These are phyloP conservation scores for Philaenus spumarius DNA, from an alignment of 1,140 invertebrate genomes.

Conservation along the genomic window DNA sequence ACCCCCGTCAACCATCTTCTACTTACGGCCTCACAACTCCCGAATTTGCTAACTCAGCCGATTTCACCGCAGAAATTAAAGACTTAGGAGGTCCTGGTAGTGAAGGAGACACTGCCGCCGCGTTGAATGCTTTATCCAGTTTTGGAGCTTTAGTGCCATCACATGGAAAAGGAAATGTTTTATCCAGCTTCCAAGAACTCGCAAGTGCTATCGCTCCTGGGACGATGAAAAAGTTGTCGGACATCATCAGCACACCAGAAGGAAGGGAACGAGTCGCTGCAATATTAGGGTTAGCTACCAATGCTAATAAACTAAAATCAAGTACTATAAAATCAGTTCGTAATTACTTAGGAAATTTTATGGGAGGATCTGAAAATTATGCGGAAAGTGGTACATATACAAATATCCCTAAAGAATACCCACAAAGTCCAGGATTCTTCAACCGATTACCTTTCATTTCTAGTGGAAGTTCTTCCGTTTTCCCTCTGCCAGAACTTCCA, in stretches of 20 bases:
- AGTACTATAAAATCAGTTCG: not conserved
- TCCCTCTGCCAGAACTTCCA: conserved; percentile 10
- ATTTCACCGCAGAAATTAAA: too few species aligned
- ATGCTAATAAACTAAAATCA: not conserved
- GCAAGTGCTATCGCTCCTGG: too few species aligned
- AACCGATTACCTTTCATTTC: conserved; percentile 1
- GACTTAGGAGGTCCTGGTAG: too few species aligned
- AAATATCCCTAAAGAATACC: conserved; percentile 5
- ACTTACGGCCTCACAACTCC: too few species aligned
- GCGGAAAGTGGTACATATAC: not conserved
- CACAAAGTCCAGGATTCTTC: conserved; percentile 7
- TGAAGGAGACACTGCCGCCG: too few species aligned
- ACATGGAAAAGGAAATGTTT: too few species aligned
- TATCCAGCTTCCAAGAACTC: too few species aligned
- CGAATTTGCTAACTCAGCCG: too few species aligned
- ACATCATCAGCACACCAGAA: not conserved
- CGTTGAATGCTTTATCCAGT: too few species aligned
- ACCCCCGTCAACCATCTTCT: too few species aligned
- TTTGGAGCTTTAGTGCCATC: too few species aligned
- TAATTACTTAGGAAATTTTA: not conserved
- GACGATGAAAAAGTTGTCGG: too few species aligned
- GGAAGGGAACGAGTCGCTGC: not conserved
- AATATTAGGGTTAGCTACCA: not conserved
- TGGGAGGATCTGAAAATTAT: not conserved
- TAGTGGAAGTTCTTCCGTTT: not conserved